Base-by-base conservation (phyloP, 1,140 invertebrate species). In the Drosophila grimshawi region DNA sequence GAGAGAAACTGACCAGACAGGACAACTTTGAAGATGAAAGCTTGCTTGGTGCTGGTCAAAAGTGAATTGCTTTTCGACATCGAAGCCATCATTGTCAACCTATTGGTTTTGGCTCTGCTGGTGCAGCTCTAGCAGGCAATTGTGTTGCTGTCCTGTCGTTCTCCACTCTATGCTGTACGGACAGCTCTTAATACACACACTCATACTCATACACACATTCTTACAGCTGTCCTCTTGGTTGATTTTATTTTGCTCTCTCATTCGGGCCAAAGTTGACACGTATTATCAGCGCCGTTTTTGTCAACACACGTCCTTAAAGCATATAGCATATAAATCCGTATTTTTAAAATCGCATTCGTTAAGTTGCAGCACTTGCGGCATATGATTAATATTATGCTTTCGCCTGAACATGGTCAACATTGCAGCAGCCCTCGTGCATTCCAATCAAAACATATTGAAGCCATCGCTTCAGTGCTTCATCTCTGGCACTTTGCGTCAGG, bases 281-380 rank as follows among this genome's bases (percentile, higher is more conserved):
- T 89, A 77, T 86, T 86, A 86, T 86, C 71, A 66, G 61, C 51
- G 62, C 57, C 83, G 80, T 86, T 88, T 86, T 88, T 86, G 83
- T 76, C 83, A 79, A 77, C 76, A 88, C 56, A 52, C 55, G 39
- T 11, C 32, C 45, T 3, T 39, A 19, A 19, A 19, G 19, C 19
- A 19, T 19, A 19, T 19, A 19, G 19, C 19, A 33, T 32, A 37
- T 37, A 32, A 62, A 55, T 57, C 5, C 33, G 48, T 60, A 62
- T 56, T 80, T 85, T 80, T 74, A 76, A 70, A 49, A 59, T 69
- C 64, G 75, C 76, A 72, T 68, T 78, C 55, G 69, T 77, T 76
- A 68, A 48, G 35, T 71, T 80, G 63, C 63, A 39, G 75, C 57
- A 64, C 76, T 83, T 61, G 60, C 59, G 72, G 62, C 83, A 73